Conservation (phyloP, 2,113 vertebrate species). For the Corythaeola cristata region DNA sequence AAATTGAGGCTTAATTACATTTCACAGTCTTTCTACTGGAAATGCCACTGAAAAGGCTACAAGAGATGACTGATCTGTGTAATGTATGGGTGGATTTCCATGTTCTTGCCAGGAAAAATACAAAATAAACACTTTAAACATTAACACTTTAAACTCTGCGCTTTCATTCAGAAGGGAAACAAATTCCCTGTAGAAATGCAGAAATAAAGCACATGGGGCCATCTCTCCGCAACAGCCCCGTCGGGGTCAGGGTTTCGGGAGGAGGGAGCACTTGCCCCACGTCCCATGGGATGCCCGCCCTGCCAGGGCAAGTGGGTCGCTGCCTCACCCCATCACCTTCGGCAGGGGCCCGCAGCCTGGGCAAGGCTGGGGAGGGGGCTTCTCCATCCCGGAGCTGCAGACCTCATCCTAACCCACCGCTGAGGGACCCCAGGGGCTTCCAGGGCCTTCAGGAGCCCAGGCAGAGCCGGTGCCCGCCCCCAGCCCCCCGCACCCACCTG, state of each 20-base stretch:
- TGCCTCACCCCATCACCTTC: rapidly evolving
- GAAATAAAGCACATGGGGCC: not conserved
- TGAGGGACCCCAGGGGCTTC: rapidly evolving
- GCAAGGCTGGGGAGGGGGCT: not conserved
- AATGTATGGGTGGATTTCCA: constrained; percentile 50
- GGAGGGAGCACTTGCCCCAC: rapidly evolving
- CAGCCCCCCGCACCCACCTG: constrained; percentile 74
- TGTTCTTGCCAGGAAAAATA: constrained; percentile 35
- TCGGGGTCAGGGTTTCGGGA: rapidly evolving
- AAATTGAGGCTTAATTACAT: constrained; percentile 59
- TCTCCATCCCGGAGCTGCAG: not conserved
- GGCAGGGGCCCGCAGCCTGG: not conserved
- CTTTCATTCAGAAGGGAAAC: not conserved
- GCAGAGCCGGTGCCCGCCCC: rapidly evolving
- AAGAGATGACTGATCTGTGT: constrained; percentile 17
- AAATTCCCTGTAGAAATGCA: not conserved
- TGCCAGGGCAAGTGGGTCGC: rapidly evolving
- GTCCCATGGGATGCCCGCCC: rapidly evolving
- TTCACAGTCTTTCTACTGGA: constrained; percentile 40
- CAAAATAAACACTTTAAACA: constrained; percentile 43
- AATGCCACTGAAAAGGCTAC: constrained; percentile 55
- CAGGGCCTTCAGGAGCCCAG: rapidly evolving
- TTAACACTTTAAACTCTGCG: not conserved
- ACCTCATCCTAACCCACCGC: rapidly evolving
- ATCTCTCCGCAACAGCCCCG: not conserved